These are phyloP conservation scores for Axinella damicornis DNA, from an alignment of 37 sponge, comb jelly and placozoan genomes.

Conservation along the genomic window DNA sequence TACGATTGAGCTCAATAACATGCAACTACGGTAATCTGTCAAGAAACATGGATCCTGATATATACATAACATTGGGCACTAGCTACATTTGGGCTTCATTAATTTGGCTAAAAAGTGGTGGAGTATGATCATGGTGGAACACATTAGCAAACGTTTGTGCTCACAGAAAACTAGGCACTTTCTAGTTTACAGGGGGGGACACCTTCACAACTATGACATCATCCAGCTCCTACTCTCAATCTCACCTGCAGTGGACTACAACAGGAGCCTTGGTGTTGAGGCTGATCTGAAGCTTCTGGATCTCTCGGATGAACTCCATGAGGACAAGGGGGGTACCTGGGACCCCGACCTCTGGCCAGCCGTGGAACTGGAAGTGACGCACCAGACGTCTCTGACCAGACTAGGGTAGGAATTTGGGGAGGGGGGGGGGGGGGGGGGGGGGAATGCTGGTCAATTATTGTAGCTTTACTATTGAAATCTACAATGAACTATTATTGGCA, in stretches of 20 bases:
- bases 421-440: background rate
- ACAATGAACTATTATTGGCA: too few relatives aligned
- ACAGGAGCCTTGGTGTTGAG: constrained; percentile 68
- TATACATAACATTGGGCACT: too few relatives aligned
- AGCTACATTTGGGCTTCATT: too few relatives aligned
- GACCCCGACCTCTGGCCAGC: constrained; percentile 87
- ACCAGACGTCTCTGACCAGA: constrained; percentile 48
- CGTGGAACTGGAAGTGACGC: constrained; percentile 85
- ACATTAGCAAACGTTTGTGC: too few relatives aligned
- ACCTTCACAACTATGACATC: background rate
- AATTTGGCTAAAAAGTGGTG: too few relatives aligned
- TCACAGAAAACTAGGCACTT: too few relatives aligned
- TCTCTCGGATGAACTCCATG: constrained; percentile 85
- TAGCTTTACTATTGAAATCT: too few relatives aligned
- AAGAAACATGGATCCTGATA: too few relatives aligned
- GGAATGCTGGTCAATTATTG: too few relatives aligned
- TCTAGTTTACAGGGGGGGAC: background rate
- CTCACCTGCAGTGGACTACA: constrained; percentile 85
- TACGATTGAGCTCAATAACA: too few relatives aligned
- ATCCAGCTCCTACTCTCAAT: background rate
- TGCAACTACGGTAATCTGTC: too few relatives aligned
- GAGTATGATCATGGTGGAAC: too few relatives aligned
- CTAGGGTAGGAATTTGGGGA: constrained; percentile 10
- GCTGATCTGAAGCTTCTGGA: constrained; percentile 75
- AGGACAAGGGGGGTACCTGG: constrained; percentile 71